Evolutionary conservation across 1,140 invertebrate species (phyloP).

Genomic region (Capitella teleta): DNA sequence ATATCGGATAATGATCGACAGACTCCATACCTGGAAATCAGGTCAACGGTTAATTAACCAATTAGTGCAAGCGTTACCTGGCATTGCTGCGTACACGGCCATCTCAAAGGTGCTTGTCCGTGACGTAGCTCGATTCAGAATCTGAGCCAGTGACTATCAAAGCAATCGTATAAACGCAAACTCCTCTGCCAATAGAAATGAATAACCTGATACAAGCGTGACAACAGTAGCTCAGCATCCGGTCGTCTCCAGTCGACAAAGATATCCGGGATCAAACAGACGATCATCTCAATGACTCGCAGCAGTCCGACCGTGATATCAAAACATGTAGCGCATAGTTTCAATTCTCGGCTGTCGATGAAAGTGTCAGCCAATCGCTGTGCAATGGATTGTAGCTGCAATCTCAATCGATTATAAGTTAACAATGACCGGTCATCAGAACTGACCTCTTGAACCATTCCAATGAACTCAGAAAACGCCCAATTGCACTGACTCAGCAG

Average conservation of each 20-base stretch:
- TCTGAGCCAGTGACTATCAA: constrained; percentile 55
- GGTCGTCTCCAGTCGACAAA: constrained; percentile 50
- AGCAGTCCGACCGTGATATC: constrained; percentile 59
- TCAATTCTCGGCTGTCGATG: constrained; percentile 65
- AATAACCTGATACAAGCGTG: constrained; percentile 54
- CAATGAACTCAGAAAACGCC: constrained; percentile 79
- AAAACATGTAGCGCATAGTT: constrained; percentile 73
- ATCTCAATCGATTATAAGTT: too few species aligned
- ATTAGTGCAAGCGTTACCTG: too few species aligned
- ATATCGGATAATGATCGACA: constrained; percentile 60
- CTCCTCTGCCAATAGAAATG: not conserved
- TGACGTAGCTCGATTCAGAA: constrained; percentile 57
- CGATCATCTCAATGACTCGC: constrained; percentile 69
- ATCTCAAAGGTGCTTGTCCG: constrained; percentile 58
- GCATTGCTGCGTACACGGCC: constrained; percentile 55
- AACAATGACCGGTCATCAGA: too few species aligned
- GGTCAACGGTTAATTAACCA: too few species aligned
- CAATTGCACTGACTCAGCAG: constrained; percentile 73
- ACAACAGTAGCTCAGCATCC: constrained; percentile 53
- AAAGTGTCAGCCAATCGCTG: constrained; percentile 24
- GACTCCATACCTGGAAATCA: too few species aligned
- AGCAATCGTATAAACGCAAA: constrained; percentile 6
- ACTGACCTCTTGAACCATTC: constrained; percentile 68
- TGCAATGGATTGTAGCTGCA: constrained; percentile 29
- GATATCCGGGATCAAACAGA: constrained; percentile 51